phyloP scores from a whole-genome alignment of 2,113 vertebrate species.

The Aphyosemion australe region DNA sequence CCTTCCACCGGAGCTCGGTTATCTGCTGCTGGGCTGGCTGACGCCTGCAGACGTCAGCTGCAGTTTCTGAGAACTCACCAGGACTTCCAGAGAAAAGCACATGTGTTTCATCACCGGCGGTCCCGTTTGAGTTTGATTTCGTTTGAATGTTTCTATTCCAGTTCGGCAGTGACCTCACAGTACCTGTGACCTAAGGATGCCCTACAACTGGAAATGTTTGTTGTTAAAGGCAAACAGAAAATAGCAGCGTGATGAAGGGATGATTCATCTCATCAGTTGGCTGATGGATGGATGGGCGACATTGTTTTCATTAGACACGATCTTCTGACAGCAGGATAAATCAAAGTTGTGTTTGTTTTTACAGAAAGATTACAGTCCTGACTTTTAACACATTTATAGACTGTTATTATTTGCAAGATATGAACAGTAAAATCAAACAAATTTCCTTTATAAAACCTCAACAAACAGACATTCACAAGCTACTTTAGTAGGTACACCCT shows the following conservation, averaged over 20 bases:
- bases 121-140: not conserved
- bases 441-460: too few species aligned
- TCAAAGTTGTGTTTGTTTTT: too few species aligned
- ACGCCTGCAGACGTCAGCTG: constrained; percentile 61
- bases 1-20: constrained; percentile 31
- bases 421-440: too few species aligned
- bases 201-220: not conserved
- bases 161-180: not conserved
- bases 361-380: too few species aligned
- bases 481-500: too few species aligned
- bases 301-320: too few species aligned
- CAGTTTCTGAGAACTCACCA: constrained; percentile 70
- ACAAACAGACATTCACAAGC: too few species aligned
- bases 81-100: constrained; percentile 67
- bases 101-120: constrained; percentile 39
- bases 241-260: not conserved
- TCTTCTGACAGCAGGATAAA: too few species aligned
- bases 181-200: not conserved
- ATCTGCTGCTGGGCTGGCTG: constrained; percentile 52
- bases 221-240: not conserved
- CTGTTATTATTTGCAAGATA: too few species aligned
- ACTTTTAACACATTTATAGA: too few species aligned
- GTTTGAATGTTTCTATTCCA: constrained; percentile 6
- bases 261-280: not conserved
- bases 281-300: too few species aligned